phyloP scores from a whole-genome alignment of 2,797 vertebrate genomes.

The Liasis olivaceus region DNA sequence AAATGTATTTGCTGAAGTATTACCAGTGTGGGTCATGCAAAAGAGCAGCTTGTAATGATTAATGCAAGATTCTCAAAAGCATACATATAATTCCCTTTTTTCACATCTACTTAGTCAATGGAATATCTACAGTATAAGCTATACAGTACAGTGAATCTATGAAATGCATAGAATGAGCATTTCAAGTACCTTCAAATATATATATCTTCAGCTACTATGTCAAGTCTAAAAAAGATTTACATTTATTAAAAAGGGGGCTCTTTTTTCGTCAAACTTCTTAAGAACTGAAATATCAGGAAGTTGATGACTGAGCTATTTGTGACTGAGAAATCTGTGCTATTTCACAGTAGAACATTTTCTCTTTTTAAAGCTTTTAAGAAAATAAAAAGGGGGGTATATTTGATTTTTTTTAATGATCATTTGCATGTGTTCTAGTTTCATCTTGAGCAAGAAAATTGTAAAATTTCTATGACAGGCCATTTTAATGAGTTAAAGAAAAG shows the following conservation, averaged over 20 bases:
- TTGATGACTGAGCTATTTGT: conserved; percentile 12
- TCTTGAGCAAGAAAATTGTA: conserved; percentile 49
- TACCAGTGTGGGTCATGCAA: not conserved
- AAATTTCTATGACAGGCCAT: conserved; percentile 51
- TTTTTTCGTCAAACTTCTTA: not conserved
- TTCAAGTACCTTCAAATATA: not conserved
- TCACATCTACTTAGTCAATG: not conserved
- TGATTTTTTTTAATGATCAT: conserved; percentile 43
- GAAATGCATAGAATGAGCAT: not conserved
- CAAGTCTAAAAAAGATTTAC: not conserved
- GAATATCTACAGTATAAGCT: not conserved
- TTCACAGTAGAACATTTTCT: conserved; percentile 16
- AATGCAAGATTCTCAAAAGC: not conserved
- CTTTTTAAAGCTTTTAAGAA: conserved; percentile 35
- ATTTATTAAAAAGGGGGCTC: not conserved
- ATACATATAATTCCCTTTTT: not conserved
- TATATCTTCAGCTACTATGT: not conserved
- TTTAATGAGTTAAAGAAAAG: conserved; percentile 59
- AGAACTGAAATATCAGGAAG: conserved; percentile 23
- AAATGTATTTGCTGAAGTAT: not conserved
- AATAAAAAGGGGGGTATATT: conserved; percentile 18
- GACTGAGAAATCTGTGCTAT: conserved; percentile 19
- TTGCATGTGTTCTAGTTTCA: conserved; percentile 55
- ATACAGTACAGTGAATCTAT: not conserved
- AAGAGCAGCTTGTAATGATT: not conserved